phyloP scores from a whole-genome alignment of 2,888 invertebrate species.

The Reticulitermes lucifugus region DNA sequence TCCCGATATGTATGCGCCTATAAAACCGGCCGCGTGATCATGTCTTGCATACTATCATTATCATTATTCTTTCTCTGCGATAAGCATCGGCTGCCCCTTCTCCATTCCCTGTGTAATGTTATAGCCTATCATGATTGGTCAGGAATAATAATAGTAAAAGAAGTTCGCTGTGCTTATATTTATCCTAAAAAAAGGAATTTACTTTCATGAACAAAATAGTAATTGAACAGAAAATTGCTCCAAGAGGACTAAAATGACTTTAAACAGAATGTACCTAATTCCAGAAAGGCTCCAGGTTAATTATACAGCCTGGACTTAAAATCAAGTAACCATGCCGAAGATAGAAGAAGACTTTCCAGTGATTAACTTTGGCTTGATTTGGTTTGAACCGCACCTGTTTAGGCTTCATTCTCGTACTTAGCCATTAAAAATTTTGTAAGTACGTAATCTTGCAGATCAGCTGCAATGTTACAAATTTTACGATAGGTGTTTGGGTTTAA shows the following conservation, averaged over 20 bases:
- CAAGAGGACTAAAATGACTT: slow-evolving; percentile 7
- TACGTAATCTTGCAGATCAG: too few species aligned
- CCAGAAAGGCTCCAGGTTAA: slow-evolving; percentile 6
- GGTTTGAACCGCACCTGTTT: background rate
- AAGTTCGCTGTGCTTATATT: background rate
- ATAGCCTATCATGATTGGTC: slow-evolving; percentile 43
- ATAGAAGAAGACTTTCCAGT: background rate
- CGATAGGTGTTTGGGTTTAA: too few species aligned
- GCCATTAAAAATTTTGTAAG: too few species aligned
- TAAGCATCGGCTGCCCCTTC: slow-evolving; percentile 27
- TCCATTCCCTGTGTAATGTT: background rate
- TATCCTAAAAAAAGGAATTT: slow-evolving; percentile 3
- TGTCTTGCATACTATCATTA: slow-evolving; percentile 39
- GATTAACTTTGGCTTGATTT: background rate
- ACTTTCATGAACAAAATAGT: slow-evolving; percentile 26
- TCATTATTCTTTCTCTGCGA: slow-evolving; percentile 34
- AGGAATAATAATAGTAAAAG: slow-evolving; percentile 34
- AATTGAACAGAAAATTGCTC: slow-evolving; percentile 34
- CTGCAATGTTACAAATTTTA: too few species aligned
- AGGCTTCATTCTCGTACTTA: too few species aligned
- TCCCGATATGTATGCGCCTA: slow-evolving; percentile 35
- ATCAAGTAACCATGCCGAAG: background rate
- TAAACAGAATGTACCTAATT: slow-evolving; percentile 21
- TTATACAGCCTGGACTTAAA: background rate
- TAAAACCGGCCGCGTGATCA: slow-evolving; percentile 29